These are phyloP conservation scores for Mobula birostris DNA, from an alignment of 2,113 vertebrate genomes.

Conservation along the genomic window DNA sequence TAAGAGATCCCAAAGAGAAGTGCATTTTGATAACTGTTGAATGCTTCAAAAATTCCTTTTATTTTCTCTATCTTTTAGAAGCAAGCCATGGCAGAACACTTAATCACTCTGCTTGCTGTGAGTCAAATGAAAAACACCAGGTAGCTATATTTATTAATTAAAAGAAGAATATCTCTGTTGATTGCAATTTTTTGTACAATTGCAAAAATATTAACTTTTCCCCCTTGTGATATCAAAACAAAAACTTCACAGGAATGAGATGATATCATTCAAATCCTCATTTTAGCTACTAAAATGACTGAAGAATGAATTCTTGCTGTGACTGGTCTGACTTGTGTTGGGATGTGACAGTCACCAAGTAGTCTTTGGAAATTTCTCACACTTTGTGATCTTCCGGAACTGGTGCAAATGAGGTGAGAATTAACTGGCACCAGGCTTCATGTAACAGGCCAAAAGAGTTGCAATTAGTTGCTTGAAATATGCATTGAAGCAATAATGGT, in stretches of 20 bases:
- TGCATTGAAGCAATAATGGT: neutral
- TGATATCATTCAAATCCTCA: neutral
- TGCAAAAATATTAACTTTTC: neutral
- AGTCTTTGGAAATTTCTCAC: neutral
- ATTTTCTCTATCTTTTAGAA: no score
- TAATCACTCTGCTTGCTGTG: no score
- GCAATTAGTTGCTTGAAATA: neutral
- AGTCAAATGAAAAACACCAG: no score
- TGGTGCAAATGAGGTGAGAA: no score
- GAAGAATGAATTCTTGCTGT: neutral
- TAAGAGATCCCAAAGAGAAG: no score
- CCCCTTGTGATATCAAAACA: neutral
- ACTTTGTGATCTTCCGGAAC: neutral
- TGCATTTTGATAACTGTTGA: no score
- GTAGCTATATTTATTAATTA: neutral
- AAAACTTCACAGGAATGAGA: neutral
- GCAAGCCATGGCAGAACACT: no score
- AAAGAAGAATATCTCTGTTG: neutral
- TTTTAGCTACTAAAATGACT: neutral
- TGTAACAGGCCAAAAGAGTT: neutral
- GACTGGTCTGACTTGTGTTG: no score
- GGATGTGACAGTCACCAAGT: neutral
- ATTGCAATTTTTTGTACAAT: neutral
- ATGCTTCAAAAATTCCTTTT: no score
- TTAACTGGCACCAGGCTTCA: neutral